Base-by-base conservation (phyloP, 2,113 vertebrate genomes). In the Bambusicola thoracicus region DNA sequence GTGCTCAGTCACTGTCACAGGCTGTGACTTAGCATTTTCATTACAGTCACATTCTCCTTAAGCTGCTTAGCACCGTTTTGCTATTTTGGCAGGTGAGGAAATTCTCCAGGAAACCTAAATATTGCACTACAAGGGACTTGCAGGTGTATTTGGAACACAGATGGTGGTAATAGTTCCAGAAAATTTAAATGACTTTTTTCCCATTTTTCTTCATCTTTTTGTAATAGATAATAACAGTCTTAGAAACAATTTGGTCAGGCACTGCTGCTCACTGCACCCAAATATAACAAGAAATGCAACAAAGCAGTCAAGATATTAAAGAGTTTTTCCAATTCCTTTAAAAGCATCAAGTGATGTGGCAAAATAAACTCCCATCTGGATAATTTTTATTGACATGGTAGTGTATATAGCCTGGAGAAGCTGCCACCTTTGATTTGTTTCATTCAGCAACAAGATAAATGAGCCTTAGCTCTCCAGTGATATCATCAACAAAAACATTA, bases 401-500 rank as follows among this genome's bases (percentile, higher is more conserved):
- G 25, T 1, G 0, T n/a, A 46, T 40, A 63, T 48, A 0, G 6
- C 73, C 56, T 61, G 30, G 74, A 73, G 65, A 88, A 84, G 17
- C 40, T 88, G 93, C 51, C 53, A 1, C 1, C 69, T 93, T 79
- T 84, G 67, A 92, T 94, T 94, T 93, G 36, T 56, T 81, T 94
- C 56, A 86, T 30, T 36, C 51, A 61, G n/a, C 61, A 72, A 36
- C 0, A 4, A 91, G 58, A 53, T 46, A 83, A 91, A 78, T 14
- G 30, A 43, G 16, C 55, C 79, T 74, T 67, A 61, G 13, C 29
- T 90, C 65, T 81, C 27, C 20, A 20, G 43, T 36, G 74, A 25
- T 56, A 11, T 66, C 81, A 78, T 89, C 76, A 56, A 34, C 1
- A 0, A 63, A 17, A 77, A 13, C 75, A 77, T 89, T 87, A 91